Percentiles rank a stretch among this genome's conserved stretches.
Conservation (phyloP, 1,140 invertebrate species). For the Drosophila ambigua region DNA sequence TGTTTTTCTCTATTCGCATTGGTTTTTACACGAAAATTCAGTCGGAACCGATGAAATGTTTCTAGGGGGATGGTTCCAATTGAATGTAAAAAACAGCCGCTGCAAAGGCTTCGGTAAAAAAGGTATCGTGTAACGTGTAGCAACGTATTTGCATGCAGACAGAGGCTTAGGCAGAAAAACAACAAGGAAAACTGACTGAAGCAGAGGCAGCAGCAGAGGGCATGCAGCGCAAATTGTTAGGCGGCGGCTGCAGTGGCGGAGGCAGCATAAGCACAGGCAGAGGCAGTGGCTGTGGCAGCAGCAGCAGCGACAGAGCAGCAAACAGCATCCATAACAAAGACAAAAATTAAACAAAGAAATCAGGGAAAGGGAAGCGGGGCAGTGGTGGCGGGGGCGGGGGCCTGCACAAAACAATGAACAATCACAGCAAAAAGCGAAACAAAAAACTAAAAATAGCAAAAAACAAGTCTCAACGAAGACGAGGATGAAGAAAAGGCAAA, state of each 20-base stretch:
- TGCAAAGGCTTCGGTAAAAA: too few relatives aligned
- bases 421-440: conserved; percentile 62
- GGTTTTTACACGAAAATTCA: too few relatives aligned
- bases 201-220: too few relatives aligned
- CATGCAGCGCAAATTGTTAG: too few relatives aligned
- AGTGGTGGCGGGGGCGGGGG: not conserved
- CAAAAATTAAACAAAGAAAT: conserved; percentile 78
- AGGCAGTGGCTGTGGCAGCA: conserved; percentile 5
- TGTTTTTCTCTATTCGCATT: too few relatives aligned
- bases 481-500: conserved; percentile 29
- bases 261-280: conserved; percentile 8
- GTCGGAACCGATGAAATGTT: too few relatives aligned
- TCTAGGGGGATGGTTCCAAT: too few relatives aligned
- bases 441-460: conserved; percentile 69
- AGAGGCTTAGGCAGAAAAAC: too few relatives aligned
- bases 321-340: conserved; percentile 68
- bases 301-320: conserved; percentile 8
- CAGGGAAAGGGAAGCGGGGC: conserved; percentile 19
- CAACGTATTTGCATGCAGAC: conserved; percentile 33
- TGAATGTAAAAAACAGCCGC: too few relatives aligned
- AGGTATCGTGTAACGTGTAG: not conserved
- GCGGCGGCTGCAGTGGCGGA: not conserved
- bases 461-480: not conserved
- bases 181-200: too few relatives aligned
- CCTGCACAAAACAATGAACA: conserved; percentile 76